Percentiles rank a stretch among this genome's conserved stretches.
phyloP scores from a whole-genome alignment of 2,113 vertebrate genomes.

The Hippocampus guttulatus region DNA sequence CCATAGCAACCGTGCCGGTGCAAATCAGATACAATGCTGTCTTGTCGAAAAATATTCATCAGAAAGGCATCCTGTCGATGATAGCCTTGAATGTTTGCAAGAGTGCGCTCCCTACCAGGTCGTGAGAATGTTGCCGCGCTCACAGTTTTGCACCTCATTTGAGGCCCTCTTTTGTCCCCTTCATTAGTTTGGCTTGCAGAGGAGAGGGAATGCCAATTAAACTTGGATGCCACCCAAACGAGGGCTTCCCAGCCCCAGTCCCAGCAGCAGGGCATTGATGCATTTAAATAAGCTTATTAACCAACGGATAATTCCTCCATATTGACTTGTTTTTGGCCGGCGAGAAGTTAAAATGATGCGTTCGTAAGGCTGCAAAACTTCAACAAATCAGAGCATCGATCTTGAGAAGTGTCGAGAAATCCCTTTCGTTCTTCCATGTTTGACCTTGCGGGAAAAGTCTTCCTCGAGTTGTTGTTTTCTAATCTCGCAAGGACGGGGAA shows the following conservation, averaged over 20 bases:
- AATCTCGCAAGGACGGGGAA: too few relatives aligned
- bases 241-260: constrained; percentile 34
- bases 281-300: constrained; percentile 40
- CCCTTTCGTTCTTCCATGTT: not conserved
- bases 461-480: too few relatives aligned
- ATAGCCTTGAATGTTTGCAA: constrained; percentile 2
- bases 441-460: not conserved
- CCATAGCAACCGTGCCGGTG: constrained; percentile 40
- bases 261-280: constrained; percentile 35
- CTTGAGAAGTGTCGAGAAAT: constrained; percentile 3
- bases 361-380: constrained; percentile 1
- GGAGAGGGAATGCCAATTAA: constrained; percentile 30
- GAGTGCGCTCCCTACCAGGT: not conserved
- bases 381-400: constrained; percentile 13
- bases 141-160: not conserved
- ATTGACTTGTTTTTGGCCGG: constrained; percentile 30
- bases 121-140: not conserved
- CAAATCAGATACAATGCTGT: constrained; percentile 28
- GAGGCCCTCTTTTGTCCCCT: constrained; percentile 3
- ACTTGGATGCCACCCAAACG: constrained; percentile 21
- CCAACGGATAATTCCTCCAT: constrained; percentile 30
- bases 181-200: constrained; percentile 24
- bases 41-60: constrained; percentile 21
- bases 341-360: constrained; percentile 13
- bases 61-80: not conserved